Base-by-base conservation (phyloP, 2,113 vertebrate genomes). In the Pterophyllum scalare region DNA sequence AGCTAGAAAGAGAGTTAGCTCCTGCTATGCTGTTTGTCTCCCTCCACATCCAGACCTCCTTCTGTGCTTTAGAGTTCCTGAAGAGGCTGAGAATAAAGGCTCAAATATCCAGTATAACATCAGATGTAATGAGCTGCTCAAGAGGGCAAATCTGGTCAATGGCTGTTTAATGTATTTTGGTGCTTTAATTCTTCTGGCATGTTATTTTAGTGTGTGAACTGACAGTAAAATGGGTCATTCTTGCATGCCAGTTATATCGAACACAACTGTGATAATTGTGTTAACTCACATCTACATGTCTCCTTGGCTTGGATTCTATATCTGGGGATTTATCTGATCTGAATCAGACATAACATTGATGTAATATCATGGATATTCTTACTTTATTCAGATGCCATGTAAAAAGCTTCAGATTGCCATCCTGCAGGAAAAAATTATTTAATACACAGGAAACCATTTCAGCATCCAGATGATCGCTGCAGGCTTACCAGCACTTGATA, bases 61-160 rank as follows among this genome's bases (percentile, higher is more conserved):
- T 6, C 79, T 90, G 89, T 49, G 84, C 76, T 88, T 79, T 79
- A 74, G 79, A 87, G 62, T 75, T 89, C 70, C 85, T 85, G 24
- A 88, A 90, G 86, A 77, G 80, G 60, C 78, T 72, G 67, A 72
- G 24, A 72, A 72, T 72, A 89, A 87, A 77, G 82, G 60, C 76
- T 82, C 49, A 83, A 87, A 87, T 80, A 81, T 79, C 80, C 54
- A 62, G 59, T 72, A 82, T 79, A 82, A 84, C 65, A 79, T 81
- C 61, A 82, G 61, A 33, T 40, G 75, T 79, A 15, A 82, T 76
- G 28, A 75, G 28, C 26, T 54, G 26, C 19, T 28, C 22, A 80
- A 83, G 35, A 4, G 77, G 19, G 75, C 35, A 61, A 67, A 81
- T 52, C 17, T 62, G 67, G 67, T 72, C 67, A 72, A n/a, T 72